Evolutionary conservation across 2,113 vertebrate species (phyloP).

Genomic region (Podarcis cretensis): DNA sequence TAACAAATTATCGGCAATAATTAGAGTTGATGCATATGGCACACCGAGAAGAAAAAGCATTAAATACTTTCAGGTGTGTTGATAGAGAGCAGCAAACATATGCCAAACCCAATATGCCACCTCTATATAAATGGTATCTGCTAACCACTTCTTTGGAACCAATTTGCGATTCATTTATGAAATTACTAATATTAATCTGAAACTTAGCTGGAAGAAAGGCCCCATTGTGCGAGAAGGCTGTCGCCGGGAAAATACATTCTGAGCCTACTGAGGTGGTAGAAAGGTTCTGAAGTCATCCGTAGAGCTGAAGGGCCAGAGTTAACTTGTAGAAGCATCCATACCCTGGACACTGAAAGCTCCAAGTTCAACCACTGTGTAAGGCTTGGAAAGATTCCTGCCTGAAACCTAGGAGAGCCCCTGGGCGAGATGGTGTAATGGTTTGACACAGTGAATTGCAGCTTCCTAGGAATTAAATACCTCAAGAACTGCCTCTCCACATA

Average conservation of each 20-base stretch:
- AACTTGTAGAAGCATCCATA: no score
- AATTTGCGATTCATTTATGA: background rate
- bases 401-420: no score
- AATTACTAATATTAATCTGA: background rate
- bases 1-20: constrained; percentile 20
- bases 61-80: constrained; percentile 21
- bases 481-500: no score
- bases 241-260: background rate
- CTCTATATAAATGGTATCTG: background rate
- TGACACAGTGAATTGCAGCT: no score
- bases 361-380: no score
- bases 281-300: background rate
- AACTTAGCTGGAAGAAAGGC: background rate
- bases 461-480: no score
- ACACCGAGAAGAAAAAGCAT: background rate
- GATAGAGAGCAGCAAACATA: constrained; percentile 3
- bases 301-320: no score
- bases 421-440: no score
- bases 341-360: no score
- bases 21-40: constrained; percentile 16
- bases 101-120: background rate
- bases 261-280: background rate
- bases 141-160: background rate
- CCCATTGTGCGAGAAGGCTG: background rate
- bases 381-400: no score